These are phyloP conservation scores for Anableps anableps DNA, from an alignment of 2,797 vertebrate species.

Conservation along the genomic window DNA sequence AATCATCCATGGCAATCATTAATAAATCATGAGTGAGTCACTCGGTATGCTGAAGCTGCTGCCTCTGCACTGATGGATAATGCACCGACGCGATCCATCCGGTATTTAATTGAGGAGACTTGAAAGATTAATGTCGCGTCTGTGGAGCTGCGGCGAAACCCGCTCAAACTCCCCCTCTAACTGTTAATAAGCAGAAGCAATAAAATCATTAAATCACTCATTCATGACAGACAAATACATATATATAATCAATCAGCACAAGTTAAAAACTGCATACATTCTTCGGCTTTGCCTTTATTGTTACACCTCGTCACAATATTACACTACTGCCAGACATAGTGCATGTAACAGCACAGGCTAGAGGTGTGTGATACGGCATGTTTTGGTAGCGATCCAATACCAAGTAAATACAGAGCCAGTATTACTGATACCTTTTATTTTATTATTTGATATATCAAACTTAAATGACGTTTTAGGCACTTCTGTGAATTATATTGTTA, in stretches of 20 bases:
- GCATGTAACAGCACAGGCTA: too few species aligned
- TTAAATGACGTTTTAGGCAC: too few species aligned
- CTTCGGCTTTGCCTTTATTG: background rate
- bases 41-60: slow-evolving; percentile 46
- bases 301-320: background rate
- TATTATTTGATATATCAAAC: too few species aligned
- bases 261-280: too few species aligned
- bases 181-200: slow-evolving; percentile 37
- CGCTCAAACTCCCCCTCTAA: slow-evolving; percentile 60
- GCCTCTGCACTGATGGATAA: slow-evolving; percentile 52
- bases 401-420: too few species aligned
- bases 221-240: background rate
- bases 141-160: slow-evolving; percentile 33
- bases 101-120: slow-evolving; percentile 57
- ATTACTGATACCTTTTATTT: too few species aligned
- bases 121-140: slow-evolving; percentile 57
- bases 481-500: too few species aligned
- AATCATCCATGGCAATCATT: slow-evolving; percentile 58
- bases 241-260: background rate
- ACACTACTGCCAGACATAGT: too few species aligned
- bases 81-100: slow-evolving; percentile 58
- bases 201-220: slow-evolving; percentile 24
- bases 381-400: too few species aligned
- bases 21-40: slow-evolving; percentile 62
- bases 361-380: too few species aligned